Percentiles rank a stretch among this genome's conserved stretches.
phyloP scores from a whole-genome alignment of 2,113 vertebrate genomes.

The Lepidiolamprologus cunningtoni region DNA sequence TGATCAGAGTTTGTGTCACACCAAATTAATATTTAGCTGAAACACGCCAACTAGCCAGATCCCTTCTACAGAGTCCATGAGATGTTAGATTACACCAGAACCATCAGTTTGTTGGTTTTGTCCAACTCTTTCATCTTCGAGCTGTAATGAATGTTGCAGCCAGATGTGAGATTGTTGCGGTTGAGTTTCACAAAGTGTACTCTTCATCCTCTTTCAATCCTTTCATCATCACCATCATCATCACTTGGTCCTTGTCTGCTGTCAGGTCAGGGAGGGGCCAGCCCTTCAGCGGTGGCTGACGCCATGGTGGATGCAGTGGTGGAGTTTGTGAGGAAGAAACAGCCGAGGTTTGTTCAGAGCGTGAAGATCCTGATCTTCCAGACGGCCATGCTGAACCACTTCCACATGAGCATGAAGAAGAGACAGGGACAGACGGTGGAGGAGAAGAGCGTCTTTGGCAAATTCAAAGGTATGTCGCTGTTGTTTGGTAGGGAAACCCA shows the following conservation, averaged over 20 bases:
- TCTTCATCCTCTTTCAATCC: neutral
- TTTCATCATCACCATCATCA: neutral
- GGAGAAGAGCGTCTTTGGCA: neutral
- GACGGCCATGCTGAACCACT: conserved; percentile 67
- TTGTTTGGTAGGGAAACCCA: rapidly evolving
- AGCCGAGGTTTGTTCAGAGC: conserved; percentile 31
- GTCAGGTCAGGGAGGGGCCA: conserved; percentile 70
- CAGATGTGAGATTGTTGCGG: neutral
- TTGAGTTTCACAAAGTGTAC: rapidly evolving
- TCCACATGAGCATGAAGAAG: conserved; percentile 74
- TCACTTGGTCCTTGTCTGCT: neutral
- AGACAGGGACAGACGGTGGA: conserved; percentile 27
- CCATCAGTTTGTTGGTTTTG: neutral
- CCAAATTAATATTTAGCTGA: neutral
- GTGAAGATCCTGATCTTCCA: conserved; percentile 85
- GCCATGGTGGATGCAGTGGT: conserved; percentile 75
- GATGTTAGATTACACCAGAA: neutral
- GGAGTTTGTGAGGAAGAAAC: conserved; percentile 70
- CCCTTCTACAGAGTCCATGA: rapidly evolving
- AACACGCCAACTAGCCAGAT: rapidly evolving
- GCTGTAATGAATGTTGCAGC: neutral
- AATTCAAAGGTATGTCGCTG: conserved; percentile 33
- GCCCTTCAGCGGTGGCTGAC: conserved; percentile 69
- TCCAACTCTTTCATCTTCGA: neutral
- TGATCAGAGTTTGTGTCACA: rapidly evolving